phyloP scores from a whole-genome alignment of 2,888 invertebrate genomes.

The Drosophila fulvimacula region DNA sequence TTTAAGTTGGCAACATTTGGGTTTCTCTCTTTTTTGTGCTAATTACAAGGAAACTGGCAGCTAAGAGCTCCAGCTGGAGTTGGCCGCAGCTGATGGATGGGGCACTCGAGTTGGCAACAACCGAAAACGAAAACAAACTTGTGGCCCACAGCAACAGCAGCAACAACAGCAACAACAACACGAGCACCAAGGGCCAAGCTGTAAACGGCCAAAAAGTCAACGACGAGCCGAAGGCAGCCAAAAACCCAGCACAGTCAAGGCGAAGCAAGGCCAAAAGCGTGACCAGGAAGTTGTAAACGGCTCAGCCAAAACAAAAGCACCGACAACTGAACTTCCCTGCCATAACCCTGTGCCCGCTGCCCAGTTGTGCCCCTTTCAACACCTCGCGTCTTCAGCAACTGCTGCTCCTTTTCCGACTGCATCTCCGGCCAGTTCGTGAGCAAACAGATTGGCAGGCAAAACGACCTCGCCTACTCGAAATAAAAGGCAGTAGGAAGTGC shows the following conservation, averaged over 20 bases:
- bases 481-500: conserved; percentile 62
- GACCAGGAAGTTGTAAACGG: conserved; percentile 80
- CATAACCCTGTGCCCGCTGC: not conserved
- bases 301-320: conserved; percentile 63
- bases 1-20: conserved; percentile 73
- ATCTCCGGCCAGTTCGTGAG: conserved; percentile 58
- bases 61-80: conserved; percentile 22
- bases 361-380: conserved; percentile 6
- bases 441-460: conserved; percentile 78
- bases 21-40: conserved; percentile 69
- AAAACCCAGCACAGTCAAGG: conserved; percentile 39
- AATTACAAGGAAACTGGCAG: conserved; percentile 68
- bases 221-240: conserved; percentile 49
- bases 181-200: conserved; percentile 25
- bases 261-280: conserved; percentile 67
- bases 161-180: conserved; percentile 57
- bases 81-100: conserved; percentile 59
- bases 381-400: conserved; percentile 6
- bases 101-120: conserved; percentile 68
- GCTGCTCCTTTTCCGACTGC: conserved; percentile 14
- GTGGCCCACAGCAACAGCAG: conserved; percentile 62
- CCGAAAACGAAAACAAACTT: conserved; percentile 74
- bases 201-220: conserved; percentile 42
- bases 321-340: conserved; percentile 39
- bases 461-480: conserved; percentile 64